Evolutionary conservation across 2,797 vertebrate species (phyloP), one percentile per base, ranked within the genome.

Genomic region (Pogonophryne albipinna): DNA sequence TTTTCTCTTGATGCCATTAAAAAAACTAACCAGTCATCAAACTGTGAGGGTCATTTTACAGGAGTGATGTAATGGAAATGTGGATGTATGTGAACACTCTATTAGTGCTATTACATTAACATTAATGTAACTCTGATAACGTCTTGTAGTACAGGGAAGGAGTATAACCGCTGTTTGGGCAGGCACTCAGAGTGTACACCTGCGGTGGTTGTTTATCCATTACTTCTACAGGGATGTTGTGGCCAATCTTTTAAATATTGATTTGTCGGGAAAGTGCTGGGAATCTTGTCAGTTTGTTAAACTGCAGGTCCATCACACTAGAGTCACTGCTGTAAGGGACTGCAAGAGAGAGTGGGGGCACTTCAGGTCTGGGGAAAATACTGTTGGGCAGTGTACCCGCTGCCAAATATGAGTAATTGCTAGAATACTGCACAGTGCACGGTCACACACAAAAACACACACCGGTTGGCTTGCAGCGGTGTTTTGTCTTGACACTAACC

Each of bases 181-280:
- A 50, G 58, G 70, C 74, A 66, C 64, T 76, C 58, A 34, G 62
- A 44, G 49, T 68, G 31, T 67, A 82, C 87, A 87, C 78, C 87
- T 82, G 79, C 45, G 1, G 80, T 80, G 49, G 72, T 71, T 73
- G 76, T 71, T 70, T 87, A 83, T 88, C 77, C 76, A 89, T 91
- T 90, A 91, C 83, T 90, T 89, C 71, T 87, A 86, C 87, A 84
- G 75, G 57, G 57, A 80, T 44, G 65, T 75, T 69, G 74, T 63
- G 67, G 86, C 85, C 87, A 89, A 87, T 91, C 85, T 89, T 87
- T 93, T 79, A 87, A 76, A 85, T 92, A 95, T 92, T 92, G 92
- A 94, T 94, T 87, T 86, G 81, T 77, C 57, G 31, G 46, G 66
- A 87, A 84, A 84, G 84, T 62, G 62, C 78, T 82, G 80, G 91